phyloP scores from a whole-genome alignment of 2,113 vertebrate species.

The Spermophilus dauricus region DNA sequence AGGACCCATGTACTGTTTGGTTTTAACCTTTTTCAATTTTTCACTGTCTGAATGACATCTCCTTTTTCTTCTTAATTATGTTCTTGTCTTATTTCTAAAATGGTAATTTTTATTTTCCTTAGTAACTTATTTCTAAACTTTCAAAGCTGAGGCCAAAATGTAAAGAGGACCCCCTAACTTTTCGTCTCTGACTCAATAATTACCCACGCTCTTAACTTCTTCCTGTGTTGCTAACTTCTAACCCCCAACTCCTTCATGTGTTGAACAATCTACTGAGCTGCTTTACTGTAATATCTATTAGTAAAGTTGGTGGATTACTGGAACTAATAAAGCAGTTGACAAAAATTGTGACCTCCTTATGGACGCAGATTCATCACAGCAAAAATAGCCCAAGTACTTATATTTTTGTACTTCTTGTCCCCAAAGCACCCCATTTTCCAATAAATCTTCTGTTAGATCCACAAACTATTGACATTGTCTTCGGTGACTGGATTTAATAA shows the following conservation, averaged over 20 bases:
- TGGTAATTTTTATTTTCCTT: not conserved
- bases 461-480: constrained; percentile 92
- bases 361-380: constrained; percentile 89
- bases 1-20: not conserved
- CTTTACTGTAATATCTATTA: constrained; percentile 91
- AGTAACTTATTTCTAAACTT: not conserved
- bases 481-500: constrained; percentile 90
- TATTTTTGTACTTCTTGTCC: constrained; percentile 93
- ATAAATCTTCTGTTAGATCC: constrained; percentile 91
- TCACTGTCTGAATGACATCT: not conserved
- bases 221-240: not conserved
- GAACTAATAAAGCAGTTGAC: constrained; percentile 93
- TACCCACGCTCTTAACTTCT: constrained; percentile 90
- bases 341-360: constrained; percentile 93
- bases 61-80: not conserved
- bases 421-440: constrained; percentile 94
- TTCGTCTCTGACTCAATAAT: constrained; percentile 94
- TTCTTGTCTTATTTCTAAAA: not conserved
- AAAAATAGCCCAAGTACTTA: constrained; percentile 95
- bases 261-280: constrained; percentile 91
- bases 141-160: not conserved
- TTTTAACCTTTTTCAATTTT: not conserved
- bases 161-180: not conserved
- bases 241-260: constrained; percentile 80
- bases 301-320: constrained; percentile 90